A percentile compares a stretch with the other conserved stretches of the same genome.
phyloP scores from a whole-genome alignment of 2,113 vertebrate species.

The Marmota flaviventris region DNA sequence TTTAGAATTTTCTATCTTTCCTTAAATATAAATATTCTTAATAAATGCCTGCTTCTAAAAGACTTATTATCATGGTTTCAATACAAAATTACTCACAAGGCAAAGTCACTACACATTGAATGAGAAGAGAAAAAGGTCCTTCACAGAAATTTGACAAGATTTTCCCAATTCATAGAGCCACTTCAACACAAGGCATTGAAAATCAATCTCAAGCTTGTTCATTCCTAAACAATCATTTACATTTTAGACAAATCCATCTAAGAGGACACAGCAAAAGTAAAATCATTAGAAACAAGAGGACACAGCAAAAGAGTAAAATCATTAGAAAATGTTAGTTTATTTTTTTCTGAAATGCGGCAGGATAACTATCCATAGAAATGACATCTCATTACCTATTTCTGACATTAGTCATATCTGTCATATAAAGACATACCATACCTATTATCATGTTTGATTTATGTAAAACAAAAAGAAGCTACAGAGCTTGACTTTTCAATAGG shows the following conservation, averaged over 20 bases:
- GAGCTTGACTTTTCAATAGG: slow-evolving; percentile 82
- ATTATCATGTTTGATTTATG: slow-evolving; percentile 80
- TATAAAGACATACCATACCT: slow-evolving; percentile 59
- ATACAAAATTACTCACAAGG: slow-evolving; percentile 47
- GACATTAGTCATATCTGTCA: slow-evolving; percentile 64
- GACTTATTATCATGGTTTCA: not conserved
- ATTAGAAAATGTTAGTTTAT: not conserved
- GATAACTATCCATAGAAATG: slow-evolving; percentile 40
- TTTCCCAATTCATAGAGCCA: not conserved
- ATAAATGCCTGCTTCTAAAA: not conserved
- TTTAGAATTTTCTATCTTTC: not conserved
- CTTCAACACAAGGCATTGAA: slow-evolving; percentile 55
- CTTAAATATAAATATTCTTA: slow-evolving; percentile 12
- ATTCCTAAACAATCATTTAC: not conserved
- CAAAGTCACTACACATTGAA: not conserved
- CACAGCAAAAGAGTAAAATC: slow-evolving; percentile 56
- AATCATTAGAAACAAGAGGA: slow-evolving; percentile 3
- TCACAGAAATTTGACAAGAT: slow-evolving; percentile 37
- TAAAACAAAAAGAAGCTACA: slow-evolving; percentile 78
- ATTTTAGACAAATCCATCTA: not conserved
- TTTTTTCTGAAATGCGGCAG: slow-evolving; percentile 13
- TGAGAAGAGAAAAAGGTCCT: not conserved
- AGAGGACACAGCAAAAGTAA: slow-evolving; percentile 52
- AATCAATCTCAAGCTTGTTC: not conserved
- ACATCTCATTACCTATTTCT: slow-evolving; percentile 71